phyloP scores from a whole-genome alignment of 2,888 invertebrate genomes.

The Aelia acuminata region DNA sequence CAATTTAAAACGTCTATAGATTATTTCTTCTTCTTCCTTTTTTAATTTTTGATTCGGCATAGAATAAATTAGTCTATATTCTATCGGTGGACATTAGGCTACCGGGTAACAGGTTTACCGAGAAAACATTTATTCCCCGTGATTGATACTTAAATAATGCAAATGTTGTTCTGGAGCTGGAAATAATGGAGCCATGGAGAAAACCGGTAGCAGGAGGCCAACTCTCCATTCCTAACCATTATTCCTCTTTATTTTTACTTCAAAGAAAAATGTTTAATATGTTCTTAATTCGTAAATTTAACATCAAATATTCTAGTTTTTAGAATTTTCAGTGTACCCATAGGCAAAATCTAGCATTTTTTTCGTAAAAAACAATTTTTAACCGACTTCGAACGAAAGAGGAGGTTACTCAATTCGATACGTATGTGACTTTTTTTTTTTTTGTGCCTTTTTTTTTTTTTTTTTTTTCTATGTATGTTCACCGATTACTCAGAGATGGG shows the following conservation, averaged over 20 bases:
- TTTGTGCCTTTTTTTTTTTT: no score
- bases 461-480: no score
- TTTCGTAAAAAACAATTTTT: no score
- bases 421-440: no score
- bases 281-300: no score
- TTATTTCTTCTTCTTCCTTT: no score
- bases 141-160: slow-evolving; percentile 27
- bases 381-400: no score
- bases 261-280: not conserved
- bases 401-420: no score
- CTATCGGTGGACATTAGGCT: slow-evolving; percentile 8
- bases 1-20: slow-evolving; percentile 2
- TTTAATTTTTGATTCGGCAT: not conserved
- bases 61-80: slow-evolving; percentile 19
- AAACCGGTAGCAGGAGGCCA: not conserved
- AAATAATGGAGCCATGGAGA: not conserved
- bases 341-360: no score
- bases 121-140: slow-evolving; percentile 14
- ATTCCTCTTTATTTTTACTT: not conserved
- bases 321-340: no score
- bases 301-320: no score
- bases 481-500: no score
- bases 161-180: not conserved
- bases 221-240: not conserved
- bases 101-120: slow-evolving; percentile 27